phyloP scores from a whole-genome alignment of 2,797 vertebrate genomes.

The Carcharodon carcharias region DNA sequence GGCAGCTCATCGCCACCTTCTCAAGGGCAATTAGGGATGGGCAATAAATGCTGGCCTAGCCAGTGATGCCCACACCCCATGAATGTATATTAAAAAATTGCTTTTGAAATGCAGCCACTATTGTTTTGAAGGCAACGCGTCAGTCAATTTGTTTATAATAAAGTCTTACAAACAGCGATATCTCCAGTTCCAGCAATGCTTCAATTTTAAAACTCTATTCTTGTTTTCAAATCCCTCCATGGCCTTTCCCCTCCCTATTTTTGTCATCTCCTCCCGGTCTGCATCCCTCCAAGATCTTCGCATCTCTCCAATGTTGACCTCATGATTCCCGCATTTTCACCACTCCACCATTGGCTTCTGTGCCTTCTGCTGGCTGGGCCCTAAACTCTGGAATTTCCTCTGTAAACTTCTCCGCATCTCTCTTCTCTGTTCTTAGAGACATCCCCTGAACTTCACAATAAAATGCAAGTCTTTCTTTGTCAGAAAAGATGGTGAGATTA shows the following conservation, averaged over 20 bases:
- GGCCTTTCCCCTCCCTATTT: neutral
- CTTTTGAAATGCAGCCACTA: neutral
- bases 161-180: neutral
- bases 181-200: too few species aligned
- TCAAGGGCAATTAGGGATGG: too few species aligned
- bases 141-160: neutral
- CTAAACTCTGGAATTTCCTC: neutral
- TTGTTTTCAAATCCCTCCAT: neutral
- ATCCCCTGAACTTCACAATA: neutral
- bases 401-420: neutral
- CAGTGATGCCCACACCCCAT: too few species aligned
- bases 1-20: too few species aligned
- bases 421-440: neutral
- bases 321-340: too few species aligned
- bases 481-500: neutral
- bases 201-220: neutral
- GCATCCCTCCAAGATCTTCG: neutral
- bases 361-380: neutral
- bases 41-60: too few species aligned
- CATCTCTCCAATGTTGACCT: too few species aligned
- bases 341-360: too few species aligned
- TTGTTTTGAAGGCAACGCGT: too few species aligned
- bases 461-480: neutral
- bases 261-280: neutral
- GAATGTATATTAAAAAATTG: too few species aligned